These are phyloP conservation scores for Tryphoninae sp. DNA, from an alignment of 2,888 invertebrate species.

Conservation along the genomic window DNA sequence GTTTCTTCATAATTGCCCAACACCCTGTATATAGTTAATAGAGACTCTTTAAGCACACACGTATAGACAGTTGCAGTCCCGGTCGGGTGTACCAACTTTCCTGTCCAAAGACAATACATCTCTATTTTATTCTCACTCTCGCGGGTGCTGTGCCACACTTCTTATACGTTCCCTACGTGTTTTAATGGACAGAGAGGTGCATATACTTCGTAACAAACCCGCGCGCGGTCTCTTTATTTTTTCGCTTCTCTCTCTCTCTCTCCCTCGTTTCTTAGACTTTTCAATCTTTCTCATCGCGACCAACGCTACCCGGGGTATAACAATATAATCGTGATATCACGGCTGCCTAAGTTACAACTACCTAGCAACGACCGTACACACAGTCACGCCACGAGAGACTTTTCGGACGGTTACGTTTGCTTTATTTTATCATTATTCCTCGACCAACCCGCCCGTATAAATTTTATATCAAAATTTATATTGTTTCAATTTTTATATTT, in stretches of 20 bases:
- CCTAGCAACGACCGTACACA: not conserved
- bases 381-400: not conserved
- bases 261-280: constrained; percentile 13
- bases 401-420: constrained; percentile 37
- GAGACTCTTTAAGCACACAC: constrained; percentile 13
- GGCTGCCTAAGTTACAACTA: constrained; percentile 28
- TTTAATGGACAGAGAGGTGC: constrained; percentile 67
- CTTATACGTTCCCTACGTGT: constrained; percentile 8
- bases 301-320: constrained; percentile 58
- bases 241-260: constrained; percentile 44
- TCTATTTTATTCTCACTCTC: constrained; percentile 74
- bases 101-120: constrained; percentile 75
- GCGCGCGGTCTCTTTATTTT: constrained; percentile 20
- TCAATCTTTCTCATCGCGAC: constrained; percentile 35
- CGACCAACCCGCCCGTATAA: not conserved
- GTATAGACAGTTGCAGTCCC: constrained; percentile 54
- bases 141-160: constrained; percentile 30
- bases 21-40: not conserved
- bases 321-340: constrained; percentile 75
- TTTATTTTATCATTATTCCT: constrained; percentile 48
- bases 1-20: too few relatives aligned
- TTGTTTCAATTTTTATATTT: constrained; percentile 19
- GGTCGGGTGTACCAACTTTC: constrained; percentile 66
- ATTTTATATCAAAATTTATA: not conserved
- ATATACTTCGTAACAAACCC: constrained; percentile 58